Base-by-base conservation (phyloP, 2,888 invertebrate species). In the Lasioglossum lativentre region DNA sequence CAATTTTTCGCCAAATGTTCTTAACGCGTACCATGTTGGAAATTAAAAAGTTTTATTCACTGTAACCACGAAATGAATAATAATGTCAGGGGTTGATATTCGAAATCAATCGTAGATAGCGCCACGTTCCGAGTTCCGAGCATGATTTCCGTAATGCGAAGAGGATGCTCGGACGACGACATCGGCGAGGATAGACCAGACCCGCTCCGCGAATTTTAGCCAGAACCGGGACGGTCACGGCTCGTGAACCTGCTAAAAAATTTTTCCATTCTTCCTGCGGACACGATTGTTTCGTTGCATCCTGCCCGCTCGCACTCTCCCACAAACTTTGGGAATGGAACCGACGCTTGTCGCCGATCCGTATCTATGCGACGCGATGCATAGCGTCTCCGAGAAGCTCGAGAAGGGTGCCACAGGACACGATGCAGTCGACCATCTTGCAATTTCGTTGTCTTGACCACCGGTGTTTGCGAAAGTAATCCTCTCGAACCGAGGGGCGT, bases 201-300 rank as follows among this genome's bases (percentile, higher is more conserved):
- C 75, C 40, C 75, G 82, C 77, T 80, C 78, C 79, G 85, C 82
- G 88, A 91, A 91, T 92, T 92, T 92, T 85, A 85, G 89, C 90
- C 75, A 74, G 89, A 38, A 73, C 86, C 80, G 38, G 68, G 38
- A 38, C 87, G 90, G 93, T 93, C 92, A 93, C 93, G 93, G 93
- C 76, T 88, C 91, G 92, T 93, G 93, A 90, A 88, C 91, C 89
- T 88, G 89, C 91, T 91, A 87, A 92, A 93, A 70, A 91, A 90
- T 92, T 91, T 89, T 86, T 85, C 86, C 89, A 87, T 87, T 91
- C 91, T 91, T 92, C 91, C 92, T 92, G 91, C 88, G 82, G 91
- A 89, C 73, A 88, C 93, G 90, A 94, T 94, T 94, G 93, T 94
- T 93, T 92, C 93, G 91, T 91, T 88, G 93, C 92, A 93, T 94